A percentile compares a stretch with the other conserved stretches of the same genome.
phyloP scores from a whole-genome alignment of 2,113 vertebrate genomes.

The Parotia lawesii region DNA sequence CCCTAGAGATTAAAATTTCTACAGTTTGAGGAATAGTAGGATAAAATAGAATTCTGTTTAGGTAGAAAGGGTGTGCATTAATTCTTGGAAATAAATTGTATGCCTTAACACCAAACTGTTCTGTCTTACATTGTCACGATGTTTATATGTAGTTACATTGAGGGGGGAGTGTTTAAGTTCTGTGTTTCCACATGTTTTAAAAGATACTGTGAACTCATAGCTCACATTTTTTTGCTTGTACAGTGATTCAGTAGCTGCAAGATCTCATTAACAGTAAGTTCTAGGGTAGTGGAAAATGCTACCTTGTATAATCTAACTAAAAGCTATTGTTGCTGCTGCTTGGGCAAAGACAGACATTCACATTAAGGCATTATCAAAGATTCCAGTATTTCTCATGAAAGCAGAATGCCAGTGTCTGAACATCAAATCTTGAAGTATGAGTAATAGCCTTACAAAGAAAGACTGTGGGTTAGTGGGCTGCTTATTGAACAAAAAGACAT shows the following conservation, averaged over 20 bases:
- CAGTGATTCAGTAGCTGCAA: not conserved
- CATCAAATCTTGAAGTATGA: not conserved
- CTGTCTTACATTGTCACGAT: not conserved
- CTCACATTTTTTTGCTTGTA: accelerated
- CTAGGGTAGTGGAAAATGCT: not conserved
- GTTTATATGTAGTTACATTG: not conserved
- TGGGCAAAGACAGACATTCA: not conserved
- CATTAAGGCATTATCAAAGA: not conserved
- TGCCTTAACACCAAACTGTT: not conserved
- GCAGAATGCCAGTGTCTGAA: not conserved
- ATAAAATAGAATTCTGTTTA: not conserved
- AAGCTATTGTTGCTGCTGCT: slow-evolving; percentile 1
- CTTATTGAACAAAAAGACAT: not conserved
- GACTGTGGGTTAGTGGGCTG: not conserved
- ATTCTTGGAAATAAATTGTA: not conserved
- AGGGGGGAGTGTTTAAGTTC: not conserved
- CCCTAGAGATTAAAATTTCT: not conserved
- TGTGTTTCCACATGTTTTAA: not conserved
- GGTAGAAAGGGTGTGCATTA: not conserved
- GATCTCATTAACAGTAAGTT: not conserved
- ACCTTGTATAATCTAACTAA: not conserved
- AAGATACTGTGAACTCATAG: not conserved
- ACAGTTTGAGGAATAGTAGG: not conserved
- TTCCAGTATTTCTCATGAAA: slow-evolving; percentile 26
- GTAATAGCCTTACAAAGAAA: not conserved